A percentile compares a stretch with the other conserved stretches of the same genome.
Evolutionary conservation across 1,140 invertebrate genomes (phyloP).

Genomic region (honey bee (Apis mellifera)): Amel_HAv3.1 CM009932.2:5983501-5984000

Average conservation of each 20-base stretch:
- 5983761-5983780: not conserved
- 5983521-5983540: slow-evolving; percentile 24
- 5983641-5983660: not conserved
- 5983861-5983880: not conserved
- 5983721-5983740: not conserved
- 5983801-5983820: too few species aligned
- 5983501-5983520: slow-evolving; percentile 25
- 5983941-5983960: not conserved
- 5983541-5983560: slow-evolving; percentile 54
- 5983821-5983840: not conserved
- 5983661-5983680: too few species aligned
- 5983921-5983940: not conserved
- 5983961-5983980: not conserved
- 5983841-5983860: not conserved
- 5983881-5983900: not conserved
- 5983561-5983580: not conserved
- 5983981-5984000: slow-evolving; percentile 40
- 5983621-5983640: not conserved
- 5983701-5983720: not conserved
- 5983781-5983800: not conserved
- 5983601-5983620: too few species aligned
- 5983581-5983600: not conserved
- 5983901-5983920: not conserved
- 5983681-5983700: not conserved
- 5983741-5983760: too few species aligned